These are phyloP conservation scores for Venturia canescens DNA, from an alignment of 1,140 invertebrate genomes.

Conservation along the genomic window DNA sequence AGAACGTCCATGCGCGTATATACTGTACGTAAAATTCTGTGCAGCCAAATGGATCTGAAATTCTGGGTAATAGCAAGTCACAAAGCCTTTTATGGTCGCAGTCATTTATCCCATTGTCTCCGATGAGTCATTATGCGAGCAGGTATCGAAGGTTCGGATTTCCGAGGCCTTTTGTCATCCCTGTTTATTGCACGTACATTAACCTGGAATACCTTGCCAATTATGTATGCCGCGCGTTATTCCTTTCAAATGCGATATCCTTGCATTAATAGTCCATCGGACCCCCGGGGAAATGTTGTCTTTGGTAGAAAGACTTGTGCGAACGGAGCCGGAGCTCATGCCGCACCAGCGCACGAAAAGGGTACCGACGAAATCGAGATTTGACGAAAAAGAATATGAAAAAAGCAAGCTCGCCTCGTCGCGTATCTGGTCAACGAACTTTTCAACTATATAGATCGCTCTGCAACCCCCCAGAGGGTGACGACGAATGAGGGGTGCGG, in stretches of 20 bases:
- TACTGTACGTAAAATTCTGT: background rate
- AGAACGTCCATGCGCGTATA: background rate
- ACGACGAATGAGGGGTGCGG: conserved; percentile 9
- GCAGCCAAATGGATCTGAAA: background rate
- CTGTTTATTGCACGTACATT: too few species aligned
- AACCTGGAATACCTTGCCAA: too few species aligned
- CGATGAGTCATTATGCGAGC: background rate
- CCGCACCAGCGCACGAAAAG: too few species aligned
- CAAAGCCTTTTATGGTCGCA: background rate
- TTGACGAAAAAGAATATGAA: background rate
- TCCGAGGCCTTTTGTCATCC: background rate
- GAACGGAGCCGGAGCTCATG: too few species aligned
- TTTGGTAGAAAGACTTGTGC: too few species aligned
- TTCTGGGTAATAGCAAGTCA: background rate
- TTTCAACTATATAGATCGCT: conserved; percentile 16
- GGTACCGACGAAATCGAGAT: too few species aligned
- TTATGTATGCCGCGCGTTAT: too few species aligned
- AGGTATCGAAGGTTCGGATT: background rate
- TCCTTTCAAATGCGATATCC: too few species aligned
- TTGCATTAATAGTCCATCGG: too few species aligned
- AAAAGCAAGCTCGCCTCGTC: background rate
- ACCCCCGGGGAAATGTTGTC: too few species aligned
- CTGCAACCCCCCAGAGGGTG: conserved; percentile 19
- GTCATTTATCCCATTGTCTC: background rate
- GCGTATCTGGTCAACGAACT: conserved; percentile 32